phyloP scores from a whole-genome alignment of 2,797 vertebrate species.

The Gambelia wislizenii region DNA sequence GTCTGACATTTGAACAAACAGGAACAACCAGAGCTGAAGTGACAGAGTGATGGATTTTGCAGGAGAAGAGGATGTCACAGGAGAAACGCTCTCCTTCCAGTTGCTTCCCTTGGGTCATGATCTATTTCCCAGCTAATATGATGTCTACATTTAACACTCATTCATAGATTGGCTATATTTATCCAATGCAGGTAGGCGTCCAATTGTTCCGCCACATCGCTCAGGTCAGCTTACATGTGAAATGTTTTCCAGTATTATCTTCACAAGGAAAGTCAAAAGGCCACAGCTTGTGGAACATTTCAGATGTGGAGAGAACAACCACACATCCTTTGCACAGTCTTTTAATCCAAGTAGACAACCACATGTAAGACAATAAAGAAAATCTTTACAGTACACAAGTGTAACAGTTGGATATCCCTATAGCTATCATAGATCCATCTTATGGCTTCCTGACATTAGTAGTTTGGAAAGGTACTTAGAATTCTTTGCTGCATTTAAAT shows the following conservation, averaged over 20 bases:
- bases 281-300: too few species aligned
- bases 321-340: too few species aligned
- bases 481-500: too few species aligned
- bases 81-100: background rate
- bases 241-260: background rate
- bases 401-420: too few species aligned
- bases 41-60: slow-evolving; percentile 1
- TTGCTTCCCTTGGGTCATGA: background rate
- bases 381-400: too few species aligned
- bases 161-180: background rate
- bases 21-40: background rate
- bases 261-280: background rate
- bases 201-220: background rate
- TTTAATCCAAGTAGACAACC: too few species aligned
- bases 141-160: background rate
- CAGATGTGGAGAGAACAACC: too few species aligned
- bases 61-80: background rate
- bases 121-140: background rate
- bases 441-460: too few species aligned
- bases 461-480: too few species aligned
- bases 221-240: background rate
- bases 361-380: too few species aligned
- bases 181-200: background rate
- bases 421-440: too few species aligned
- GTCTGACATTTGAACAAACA: background rate